Evolutionary conservation across 2,797 vertebrate genomes (phyloP), one percentile per base, ranked within the genome.

Genomic region (Chaenodraco wilsoni): DNA sequence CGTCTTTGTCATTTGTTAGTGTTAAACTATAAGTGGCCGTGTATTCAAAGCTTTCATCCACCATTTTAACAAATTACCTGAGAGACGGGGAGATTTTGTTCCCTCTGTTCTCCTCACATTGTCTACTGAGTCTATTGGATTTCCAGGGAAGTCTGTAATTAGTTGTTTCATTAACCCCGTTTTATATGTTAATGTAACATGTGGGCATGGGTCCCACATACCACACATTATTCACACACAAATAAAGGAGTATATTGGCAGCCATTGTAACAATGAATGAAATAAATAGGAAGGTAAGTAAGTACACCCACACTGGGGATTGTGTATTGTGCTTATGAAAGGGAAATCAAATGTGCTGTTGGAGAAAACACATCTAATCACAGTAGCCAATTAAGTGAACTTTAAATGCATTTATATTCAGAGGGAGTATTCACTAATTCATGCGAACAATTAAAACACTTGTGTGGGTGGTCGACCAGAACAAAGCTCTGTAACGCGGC

Each of bases 31-130:
- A 92, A 93, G 93, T 92, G 93, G 92, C 94, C 93, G 94, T 90
- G 93, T 91, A 92, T 91, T 93, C 93, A 87, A 93, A 94, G 92
- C 90, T 95, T 96, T 95, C 95, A 94, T 93, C 93, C 91, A 93
- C 88, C 91, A 92, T 91, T 78, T 93, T 95, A 94, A 96, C 95
- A 94, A 96, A 97, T 95, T 86, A 95, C 94, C 94, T 94, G 89
- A 92, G 93, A 94, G 92, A 92, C 86, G 88, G 89, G 84, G 87
- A 37, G 63, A 90, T 81, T 91, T 45, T 68, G 44, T 80, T 80
- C 67, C 61, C 31, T 80, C 69, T 82, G 62, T 67, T 84, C 65
- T 69, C 58, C 61, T 85, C 84, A 81, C 73, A 78, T 31, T 59
- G 52, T 46, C 85, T 65, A 6, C 94, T 89, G 48, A 16, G 66